phyloP scores from a whole-genome alignment of 2,888 invertebrate species.

The Theristus sp. region DNA sequence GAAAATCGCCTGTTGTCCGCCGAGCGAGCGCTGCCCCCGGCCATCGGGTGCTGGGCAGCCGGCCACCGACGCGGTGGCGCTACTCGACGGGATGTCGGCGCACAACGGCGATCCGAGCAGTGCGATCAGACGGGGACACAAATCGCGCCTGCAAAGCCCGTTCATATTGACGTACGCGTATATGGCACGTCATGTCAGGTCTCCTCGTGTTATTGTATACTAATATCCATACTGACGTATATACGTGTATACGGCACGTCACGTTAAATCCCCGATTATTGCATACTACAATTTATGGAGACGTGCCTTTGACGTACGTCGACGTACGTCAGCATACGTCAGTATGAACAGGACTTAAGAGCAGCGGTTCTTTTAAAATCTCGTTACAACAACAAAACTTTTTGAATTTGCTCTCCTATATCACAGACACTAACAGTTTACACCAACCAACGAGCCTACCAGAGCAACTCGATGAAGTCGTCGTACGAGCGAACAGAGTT shows the following conservation, averaged over 20 bases:
- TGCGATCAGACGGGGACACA: conserved; percentile 69
- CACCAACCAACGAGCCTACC: conserved; percentile 27
- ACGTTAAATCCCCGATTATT: too few species aligned
- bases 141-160: conserved; percentile 59
- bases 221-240: too few species aligned
- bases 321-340: too few species aligned
- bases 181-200: not conserved
- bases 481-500: conserved; percentile 12
- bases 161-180: not conserved
- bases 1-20: conserved; percentile 35
- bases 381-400: too few species aligned
- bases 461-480: conserved; percentile 28
- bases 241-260: too few species aligned
- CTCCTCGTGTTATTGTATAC: not conserved
- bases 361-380: too few species aligned
- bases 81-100: conserved; percentile 37
- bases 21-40: conserved; percentile 36
- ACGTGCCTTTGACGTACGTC: too few species aligned
- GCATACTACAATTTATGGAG: too few species aligned
- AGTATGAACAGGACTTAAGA: too few species aligned
- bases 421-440: too few species aligned
- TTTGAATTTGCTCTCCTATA: too few species aligned
- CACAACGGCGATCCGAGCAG: conserved; percentile 59
- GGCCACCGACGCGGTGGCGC: conserved; percentile 43
- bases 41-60: too few species aligned